phyloP scores from a whole-genome alignment of 1,140 invertebrate genomes.

The Pseudoatta argentina region DNA sequence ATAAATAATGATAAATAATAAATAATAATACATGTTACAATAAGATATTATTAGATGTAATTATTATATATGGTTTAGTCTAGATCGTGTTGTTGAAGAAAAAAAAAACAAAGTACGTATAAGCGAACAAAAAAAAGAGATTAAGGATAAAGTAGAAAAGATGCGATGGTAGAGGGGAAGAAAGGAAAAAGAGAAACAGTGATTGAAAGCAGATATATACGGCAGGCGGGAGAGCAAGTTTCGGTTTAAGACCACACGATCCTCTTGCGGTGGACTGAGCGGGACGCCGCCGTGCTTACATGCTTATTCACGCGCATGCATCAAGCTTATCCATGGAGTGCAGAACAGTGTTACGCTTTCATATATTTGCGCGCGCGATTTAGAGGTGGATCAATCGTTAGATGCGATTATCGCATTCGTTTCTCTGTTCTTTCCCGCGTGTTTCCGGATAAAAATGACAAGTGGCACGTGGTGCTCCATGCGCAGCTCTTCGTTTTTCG shows the following conservation, averaged over 20 bases:
- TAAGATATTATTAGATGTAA: constrained; percentile 87
- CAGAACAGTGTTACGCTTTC: constrained; percentile 9
- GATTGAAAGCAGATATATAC: not conserved
- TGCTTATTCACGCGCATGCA: not conserved
- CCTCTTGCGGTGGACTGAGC: constrained; percentile 80
- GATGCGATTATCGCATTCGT: not conserved
- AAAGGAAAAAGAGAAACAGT: not conserved
- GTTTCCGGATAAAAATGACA: constrained; percentile 1
- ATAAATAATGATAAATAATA: constrained; percentile 80
- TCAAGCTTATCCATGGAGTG: not conserved
- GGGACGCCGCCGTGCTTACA: constrained; percentile 59
- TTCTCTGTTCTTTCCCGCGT: constrained; percentile 5
- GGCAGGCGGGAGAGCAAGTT: constrained; percentile 71
- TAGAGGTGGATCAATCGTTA: not conserved
- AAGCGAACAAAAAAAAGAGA: constrained; percentile 78
- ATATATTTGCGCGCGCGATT: constrained; percentile 33
- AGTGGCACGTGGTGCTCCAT: not conserved
- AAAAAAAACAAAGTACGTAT: constrained; percentile 85
- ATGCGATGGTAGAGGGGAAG: constrained; percentile 14
- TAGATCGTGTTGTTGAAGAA: constrained; percentile 87
- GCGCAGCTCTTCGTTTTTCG: not conserved
- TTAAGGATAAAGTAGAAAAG: constrained; percentile 39
- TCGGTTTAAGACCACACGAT: constrained; percentile 82
- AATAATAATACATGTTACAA: constrained; percentile 86
- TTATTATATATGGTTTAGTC: constrained; percentile 87